Evolutionary conservation across 2,113 vertebrate genomes (phyloP).

Genomic region (Alces alces): DNA sequence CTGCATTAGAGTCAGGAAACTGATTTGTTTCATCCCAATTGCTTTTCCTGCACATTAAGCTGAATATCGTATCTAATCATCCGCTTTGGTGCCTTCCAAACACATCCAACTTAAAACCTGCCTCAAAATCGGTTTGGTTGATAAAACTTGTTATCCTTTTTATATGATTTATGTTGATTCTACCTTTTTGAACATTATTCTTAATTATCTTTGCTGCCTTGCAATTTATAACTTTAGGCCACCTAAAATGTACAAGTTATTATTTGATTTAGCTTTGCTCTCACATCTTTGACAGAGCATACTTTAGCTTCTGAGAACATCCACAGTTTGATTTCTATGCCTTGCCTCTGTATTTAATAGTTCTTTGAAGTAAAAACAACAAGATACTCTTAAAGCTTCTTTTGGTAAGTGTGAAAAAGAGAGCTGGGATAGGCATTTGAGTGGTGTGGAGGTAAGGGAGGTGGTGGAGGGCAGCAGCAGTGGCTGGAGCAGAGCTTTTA

Average conservation of each 20-base stretch:
- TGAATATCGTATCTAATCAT: background rate
- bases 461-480: rapidly evolving
- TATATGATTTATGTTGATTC: background rate
- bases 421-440: background rate
- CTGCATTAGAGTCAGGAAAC: slow-evolving; percentile 11
- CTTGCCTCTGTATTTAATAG: background rate
- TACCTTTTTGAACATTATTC: background rate
- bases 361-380: background rate
- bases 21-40: background rate
- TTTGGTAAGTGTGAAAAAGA: background rate
- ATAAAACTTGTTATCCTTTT: background rate
- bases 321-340: background rate
- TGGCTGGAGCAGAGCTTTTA: background rate
- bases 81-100: background rate
- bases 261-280: background rate
- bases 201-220: slow-evolving; percentile 11
- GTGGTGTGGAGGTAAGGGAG: background rate
- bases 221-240: background rate
- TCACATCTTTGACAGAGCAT: background rate
- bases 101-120: background rate
- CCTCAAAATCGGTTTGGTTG: background rate
- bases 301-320: background rate
- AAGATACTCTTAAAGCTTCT: background rate
- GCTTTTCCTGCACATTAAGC: background rate
- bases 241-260: background rate